These are phyloP conservation scores for Pachymerium ferrugineum DNA, from an alignment of 2,888 invertebrate genomes.

Conservation along the genomic window DNA sequence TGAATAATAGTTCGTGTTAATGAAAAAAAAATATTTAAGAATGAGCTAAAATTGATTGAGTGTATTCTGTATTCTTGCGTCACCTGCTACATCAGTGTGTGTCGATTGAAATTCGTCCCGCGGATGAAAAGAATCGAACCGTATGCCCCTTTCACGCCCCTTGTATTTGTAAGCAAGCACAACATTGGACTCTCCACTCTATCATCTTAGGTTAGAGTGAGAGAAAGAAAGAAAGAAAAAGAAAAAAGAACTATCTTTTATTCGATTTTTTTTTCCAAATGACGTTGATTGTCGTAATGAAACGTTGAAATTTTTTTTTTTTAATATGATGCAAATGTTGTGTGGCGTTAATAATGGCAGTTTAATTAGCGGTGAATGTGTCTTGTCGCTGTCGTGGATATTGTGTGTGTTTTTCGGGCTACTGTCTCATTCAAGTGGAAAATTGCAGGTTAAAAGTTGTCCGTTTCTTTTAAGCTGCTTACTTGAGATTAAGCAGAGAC, in stretches of 20 bases:
- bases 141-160: neutral
- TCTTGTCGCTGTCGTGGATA: neutral
- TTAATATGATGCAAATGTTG: neutral
- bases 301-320: neutral
- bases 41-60: no score
- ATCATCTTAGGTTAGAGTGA: no score
- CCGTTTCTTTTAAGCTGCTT: neutral
- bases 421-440: constrained; percentile 2
- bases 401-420: neutral
- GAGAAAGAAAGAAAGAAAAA: no score
- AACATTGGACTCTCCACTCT: no score
- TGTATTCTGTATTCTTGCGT: neutral
- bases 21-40: no score
- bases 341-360: constrained; percentile 4
- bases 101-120: neutral
- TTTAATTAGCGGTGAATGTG: constrained; percentile 11
- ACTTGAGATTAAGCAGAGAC: neutral
- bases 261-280: no score
- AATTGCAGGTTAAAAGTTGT: neutral
- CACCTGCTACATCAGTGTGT: neutral
- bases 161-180: neutral
- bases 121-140: neutral
- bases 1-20: no score
- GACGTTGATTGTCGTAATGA: no score
- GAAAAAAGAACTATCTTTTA: no score